These are phyloP conservation scores for Falco novaeseelandiae DNA, from an alignment of 2,797 vertebrate genomes.

Conservation along the genomic window DNA sequence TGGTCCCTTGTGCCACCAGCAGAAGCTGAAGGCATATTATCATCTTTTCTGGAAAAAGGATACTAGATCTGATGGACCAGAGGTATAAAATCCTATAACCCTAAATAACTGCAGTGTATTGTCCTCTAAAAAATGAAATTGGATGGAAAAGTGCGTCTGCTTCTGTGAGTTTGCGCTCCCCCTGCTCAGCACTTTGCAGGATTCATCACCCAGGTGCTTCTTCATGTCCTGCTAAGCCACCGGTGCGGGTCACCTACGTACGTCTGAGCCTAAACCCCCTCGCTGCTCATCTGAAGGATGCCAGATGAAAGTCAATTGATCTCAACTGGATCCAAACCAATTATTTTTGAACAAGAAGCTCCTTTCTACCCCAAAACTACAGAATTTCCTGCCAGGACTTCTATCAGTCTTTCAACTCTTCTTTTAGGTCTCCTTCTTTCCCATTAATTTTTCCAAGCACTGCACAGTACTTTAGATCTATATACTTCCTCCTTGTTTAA, in stretches of 20 bases:
- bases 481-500: not conserved
- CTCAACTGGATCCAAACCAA: not conserved
- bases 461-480: constrained; percentile 63
- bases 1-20: not conserved
- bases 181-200: not conserved
- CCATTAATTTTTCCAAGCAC: constrained; percentile 18
- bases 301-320: not conserved
- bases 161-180: fast-evolving
- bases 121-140: not conserved
- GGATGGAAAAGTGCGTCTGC: not conserved
- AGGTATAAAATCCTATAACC: not conserved
- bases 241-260: fast-evolving
- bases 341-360: not conserved
- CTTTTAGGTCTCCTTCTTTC: not conserved
- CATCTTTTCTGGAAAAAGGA: not conserved
- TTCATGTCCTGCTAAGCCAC: fast-evolving
- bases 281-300: not conserved
- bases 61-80: not conserved
- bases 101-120: not conserved
- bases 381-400: not conserved
- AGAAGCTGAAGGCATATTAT: not conserved
- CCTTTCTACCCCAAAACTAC: not conserved
- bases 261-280: not conserved
- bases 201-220: not conserved
- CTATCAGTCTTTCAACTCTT: not conserved